These are phyloP conservation scores for Lepas anatifera DNA, from an alignment of 2,888 invertebrate species.

Conservation along the genomic window DNA sequence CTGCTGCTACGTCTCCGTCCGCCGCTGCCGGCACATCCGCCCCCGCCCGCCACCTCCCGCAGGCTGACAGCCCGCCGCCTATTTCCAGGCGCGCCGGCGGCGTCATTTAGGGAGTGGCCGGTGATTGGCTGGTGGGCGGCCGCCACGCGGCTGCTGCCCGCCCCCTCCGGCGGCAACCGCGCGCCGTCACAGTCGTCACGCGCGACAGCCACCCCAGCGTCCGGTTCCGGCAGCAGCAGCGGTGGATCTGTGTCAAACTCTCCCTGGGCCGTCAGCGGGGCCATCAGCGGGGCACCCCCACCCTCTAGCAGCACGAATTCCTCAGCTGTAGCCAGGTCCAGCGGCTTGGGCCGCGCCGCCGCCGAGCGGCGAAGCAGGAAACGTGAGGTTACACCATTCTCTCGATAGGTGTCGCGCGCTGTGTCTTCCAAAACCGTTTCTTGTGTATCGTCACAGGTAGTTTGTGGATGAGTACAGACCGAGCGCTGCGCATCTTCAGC, in stretches of 20 bases:
- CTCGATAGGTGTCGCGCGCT: neutral
- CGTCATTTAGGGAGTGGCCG: neutral
- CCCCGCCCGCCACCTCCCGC: neutral
- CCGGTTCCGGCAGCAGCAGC: neutral
- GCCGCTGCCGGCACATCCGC: neutral
- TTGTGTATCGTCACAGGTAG: too few relatives aligned
- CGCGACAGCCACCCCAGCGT: neutral
- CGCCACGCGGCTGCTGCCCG: neutral
- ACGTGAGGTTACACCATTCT: neutral
- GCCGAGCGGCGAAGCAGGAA: neutral
- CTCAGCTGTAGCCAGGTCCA: slow-evolving; percentile 21
- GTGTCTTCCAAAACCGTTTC: too few relatives aligned
- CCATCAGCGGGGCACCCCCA: too few relatives aligned
- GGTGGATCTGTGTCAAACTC: too few relatives aligned
- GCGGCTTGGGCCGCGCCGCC: slow-evolving; percentile 20
- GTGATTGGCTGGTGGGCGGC: neutral
- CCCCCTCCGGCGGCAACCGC: slow-evolving; percentile 1
- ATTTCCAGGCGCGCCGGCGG: neutral
- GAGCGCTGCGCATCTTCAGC: too few relatives aligned
- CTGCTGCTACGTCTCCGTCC: neutral
- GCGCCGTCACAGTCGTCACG: neutral
- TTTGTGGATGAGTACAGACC: too few relatives aligned
- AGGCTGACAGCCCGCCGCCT: neutral
- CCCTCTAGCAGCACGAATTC: slow-evolving; percentile 16
- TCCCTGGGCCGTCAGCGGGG: too few relatives aligned